These are phyloP conservation scores for Siniperca scherzeri DNA, from an alignment of 2,797 vertebrate genomes.

Conservation along the genomic window DNA sequence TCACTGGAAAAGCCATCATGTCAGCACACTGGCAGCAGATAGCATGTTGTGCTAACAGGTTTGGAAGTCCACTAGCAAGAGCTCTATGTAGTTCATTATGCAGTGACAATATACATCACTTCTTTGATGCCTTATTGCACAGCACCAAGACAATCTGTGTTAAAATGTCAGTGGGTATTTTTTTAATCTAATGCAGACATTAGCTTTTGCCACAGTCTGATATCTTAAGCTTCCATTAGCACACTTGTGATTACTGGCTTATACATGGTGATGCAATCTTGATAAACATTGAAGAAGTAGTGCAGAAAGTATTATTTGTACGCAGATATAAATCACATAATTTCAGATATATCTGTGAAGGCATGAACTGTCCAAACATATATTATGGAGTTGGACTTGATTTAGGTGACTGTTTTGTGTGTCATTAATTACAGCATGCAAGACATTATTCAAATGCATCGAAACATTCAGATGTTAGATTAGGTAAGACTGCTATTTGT, in stretches of 20 bases:
- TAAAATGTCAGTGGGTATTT: conserved; percentile 68
- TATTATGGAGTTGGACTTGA: conserved; percentile 7
- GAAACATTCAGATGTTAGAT: conserved; percentile 8
- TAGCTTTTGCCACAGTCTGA: conserved; percentile 58
- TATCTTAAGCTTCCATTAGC: conserved; percentile 68
- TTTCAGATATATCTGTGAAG: conserved; percentile 31
- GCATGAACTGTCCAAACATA: conserved; percentile 18
- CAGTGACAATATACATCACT: conserved; percentile 75
- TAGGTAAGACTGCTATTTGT: background rate
- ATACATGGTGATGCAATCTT: conserved; percentile 70
- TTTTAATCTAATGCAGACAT: conserved; percentile 59
- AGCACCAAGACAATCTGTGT: conserved; percentile 64
- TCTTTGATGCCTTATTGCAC: conserved; percentile 74
- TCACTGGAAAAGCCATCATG: conserved; percentile 87
- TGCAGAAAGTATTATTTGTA: conserved; percentile 33
- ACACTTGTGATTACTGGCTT: conserved; percentile 63
- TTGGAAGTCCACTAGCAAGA: conserved; percentile 72
- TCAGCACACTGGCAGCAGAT: conserved; percentile 84
- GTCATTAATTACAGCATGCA: conserved; percentile 29
- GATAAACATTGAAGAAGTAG: conserved; percentile 60
- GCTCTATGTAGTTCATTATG: conserved; percentile 74
- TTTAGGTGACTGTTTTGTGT: conserved; percentile 2
- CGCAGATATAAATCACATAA: conserved; percentile 44
- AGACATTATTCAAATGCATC: conserved; percentile 5
- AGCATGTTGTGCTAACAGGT: conserved; percentile 86